phyloP scores from a whole-genome alignment of 2,113 vertebrate genomes.

The Tor tambroides region DNA sequence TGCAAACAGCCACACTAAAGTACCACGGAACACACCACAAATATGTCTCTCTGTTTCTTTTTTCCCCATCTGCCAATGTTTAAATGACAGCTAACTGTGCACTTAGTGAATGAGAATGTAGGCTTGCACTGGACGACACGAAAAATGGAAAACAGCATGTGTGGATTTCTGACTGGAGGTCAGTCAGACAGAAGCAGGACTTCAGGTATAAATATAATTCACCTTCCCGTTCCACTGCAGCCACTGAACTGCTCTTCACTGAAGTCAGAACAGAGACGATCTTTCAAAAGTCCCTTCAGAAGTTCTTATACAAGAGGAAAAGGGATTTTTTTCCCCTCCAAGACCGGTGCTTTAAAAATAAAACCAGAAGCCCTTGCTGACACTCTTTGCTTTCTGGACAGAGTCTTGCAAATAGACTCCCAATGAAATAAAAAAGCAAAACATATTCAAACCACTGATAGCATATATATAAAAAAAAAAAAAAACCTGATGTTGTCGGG shows the following conservation, averaged over 20 bases:
- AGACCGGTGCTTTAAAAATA: background rate
- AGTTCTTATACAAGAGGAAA: background rate
- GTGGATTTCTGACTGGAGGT: conserved; percentile 9
- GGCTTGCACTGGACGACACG: background rate
- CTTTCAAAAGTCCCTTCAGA: conserved; percentile 1
- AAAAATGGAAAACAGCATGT: conserved; percentile 12
- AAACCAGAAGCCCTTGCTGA: background rate
- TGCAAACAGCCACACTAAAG: background rate
- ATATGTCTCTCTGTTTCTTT: background rate
- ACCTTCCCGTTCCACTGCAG: conserved; percentile 14
- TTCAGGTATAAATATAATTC: conserved; percentile 23
- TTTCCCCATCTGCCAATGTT: background rate
- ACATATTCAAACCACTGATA: background rate
- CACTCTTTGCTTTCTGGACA: background rate
- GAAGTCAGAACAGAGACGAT: conserved; percentile 23
- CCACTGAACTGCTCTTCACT: conserved; percentile 13
- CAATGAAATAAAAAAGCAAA: conserved; percentile 2
- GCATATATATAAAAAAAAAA: background rate
- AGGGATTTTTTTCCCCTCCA: background rate
- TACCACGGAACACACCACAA: background rate
- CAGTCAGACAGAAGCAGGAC: conserved; percentile 4
- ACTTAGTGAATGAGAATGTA: background rate
- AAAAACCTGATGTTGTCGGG: background rate
- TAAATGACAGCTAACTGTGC: background rate
- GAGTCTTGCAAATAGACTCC: background rate